A percentile compares a stretch with the other conserved stretches of the same genome.
Conservation (phyloP, 2,797 vertebrate genomes). For the Caiman crocodilus region DNA sequence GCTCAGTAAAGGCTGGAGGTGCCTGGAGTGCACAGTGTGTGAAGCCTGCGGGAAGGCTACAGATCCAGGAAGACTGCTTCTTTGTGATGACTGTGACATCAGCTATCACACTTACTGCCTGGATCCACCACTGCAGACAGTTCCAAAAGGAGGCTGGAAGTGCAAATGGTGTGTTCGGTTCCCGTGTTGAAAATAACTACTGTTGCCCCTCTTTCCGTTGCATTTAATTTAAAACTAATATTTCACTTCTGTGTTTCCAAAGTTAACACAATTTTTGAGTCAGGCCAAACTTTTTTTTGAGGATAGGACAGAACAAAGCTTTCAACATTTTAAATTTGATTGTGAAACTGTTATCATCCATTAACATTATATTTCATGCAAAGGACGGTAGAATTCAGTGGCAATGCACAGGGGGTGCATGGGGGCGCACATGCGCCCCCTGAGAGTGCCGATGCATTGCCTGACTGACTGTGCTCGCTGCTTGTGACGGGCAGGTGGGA, state of each 20-base stretch:
- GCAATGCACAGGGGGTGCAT: too few species aligned
- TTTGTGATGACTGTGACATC: conserved; percentile 99
- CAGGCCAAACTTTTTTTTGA: not conserved
- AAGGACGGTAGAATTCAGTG: not conserved
- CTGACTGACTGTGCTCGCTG: too few species aligned
- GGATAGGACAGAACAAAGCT: not conserved
- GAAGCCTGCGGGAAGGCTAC: conserved; percentile 98
- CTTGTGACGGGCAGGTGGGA: too few species aligned
- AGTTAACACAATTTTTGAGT: not conserved
- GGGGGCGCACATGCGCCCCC: too few species aligned
- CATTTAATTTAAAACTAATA: not conserved
- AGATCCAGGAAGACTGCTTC: conserved; percentile 93
- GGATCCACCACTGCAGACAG: conserved; percentile 96
- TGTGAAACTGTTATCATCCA: not conserved
- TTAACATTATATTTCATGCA: not conserved
- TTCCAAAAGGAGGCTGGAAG: conserved; percentile 99
- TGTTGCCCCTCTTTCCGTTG: not conserved
- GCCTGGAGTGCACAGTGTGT: conserved; percentile 97
- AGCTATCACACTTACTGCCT: conserved; percentile 99
- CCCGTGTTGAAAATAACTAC: not conserved
- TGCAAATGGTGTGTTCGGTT: conserved; percentile 92
- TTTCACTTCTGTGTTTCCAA: not conserved
- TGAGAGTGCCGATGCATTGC: too few species aligned
- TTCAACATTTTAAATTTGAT: not conserved
- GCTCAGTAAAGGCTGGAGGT: conserved; percentile 98